Base-by-base conservation (phyloP, 2,888 invertebrate genomes). In the Spodoptera exigua region DNA sequence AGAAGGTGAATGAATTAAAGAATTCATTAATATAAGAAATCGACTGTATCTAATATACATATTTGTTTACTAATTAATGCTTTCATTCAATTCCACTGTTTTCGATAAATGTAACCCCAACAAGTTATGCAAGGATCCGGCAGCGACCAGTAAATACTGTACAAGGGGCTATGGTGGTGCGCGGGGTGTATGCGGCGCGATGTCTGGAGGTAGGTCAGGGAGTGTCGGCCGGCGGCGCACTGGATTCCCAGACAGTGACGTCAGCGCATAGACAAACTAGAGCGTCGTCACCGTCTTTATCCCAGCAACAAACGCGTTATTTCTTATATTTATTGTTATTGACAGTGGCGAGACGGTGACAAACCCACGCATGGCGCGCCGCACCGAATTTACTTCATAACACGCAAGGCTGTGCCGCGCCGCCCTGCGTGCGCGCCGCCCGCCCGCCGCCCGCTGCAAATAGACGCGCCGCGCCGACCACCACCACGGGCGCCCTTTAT, bases 201-300 rank as follows among this genome's bases (percentile, higher is more conserved):
- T 72, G 78, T 83, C 89, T 92, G 89, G 87, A 88, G 91, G 93
- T 92, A 92, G 93, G 92, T 92, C 93, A 92, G 92, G 92, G 89
- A 89, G 88, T 79, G 83, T 78, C 85, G 80, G 62, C 71, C 79
- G 78, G 76, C 84, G 81, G 83, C 87, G 84, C 85, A 84, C 85
- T 89, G 87, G 90, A 93, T 93, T 93, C 93, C 91, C 93, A 94
- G 94, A 93, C 93, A 62, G 77, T 93, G 93, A 93, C 93, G 93
- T 91, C 89, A 89, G 80, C 79, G 81, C 80, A 90, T 89, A 93
- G 91, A 92, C 92, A 93, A 92, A 92, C 92, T 91, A 92, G 91
- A 91, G 86, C 92, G 85, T 84, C 87, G 89, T 91, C 91, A 91
- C 87, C 83, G 87, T 83, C 88, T 86, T 88, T 88, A 91, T 91